Percentiles rank a stretch among this genome's conserved stretches.
These are phyloP conservation scores for Ctenopoma multispine DNA, from an alignment of 2,797 vertebrate species.

Conservation along the genomic window DNA sequence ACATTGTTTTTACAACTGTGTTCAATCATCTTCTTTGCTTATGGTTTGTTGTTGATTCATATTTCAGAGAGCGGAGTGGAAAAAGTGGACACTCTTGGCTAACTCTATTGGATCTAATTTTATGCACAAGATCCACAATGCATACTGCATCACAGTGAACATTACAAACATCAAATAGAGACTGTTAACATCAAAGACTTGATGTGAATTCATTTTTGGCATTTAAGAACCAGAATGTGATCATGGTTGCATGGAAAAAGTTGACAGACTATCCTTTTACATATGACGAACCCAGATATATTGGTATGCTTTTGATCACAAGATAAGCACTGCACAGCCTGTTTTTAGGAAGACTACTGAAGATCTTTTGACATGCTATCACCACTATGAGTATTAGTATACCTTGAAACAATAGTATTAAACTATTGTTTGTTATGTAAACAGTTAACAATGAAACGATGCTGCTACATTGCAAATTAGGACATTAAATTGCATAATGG, in stretches of 20 bases:
- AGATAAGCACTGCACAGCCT: too few relatives aligned
- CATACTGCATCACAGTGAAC: not conserved
- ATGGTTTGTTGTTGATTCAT: not conserved
- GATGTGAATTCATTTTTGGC: not conserved
- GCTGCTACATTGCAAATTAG: slow-evolving; percentile 31
- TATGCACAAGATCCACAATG: not conserved
- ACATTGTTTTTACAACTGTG: not conserved
- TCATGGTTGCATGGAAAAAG: not conserved
- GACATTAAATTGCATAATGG: slow-evolving; percentile 29
- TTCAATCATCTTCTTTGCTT: not conserved
- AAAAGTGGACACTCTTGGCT: too few relatives aligned
- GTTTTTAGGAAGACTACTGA: too few relatives aligned
- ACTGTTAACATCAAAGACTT: not conserved
- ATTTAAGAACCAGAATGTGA: not conserved
- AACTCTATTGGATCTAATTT: not conserved
- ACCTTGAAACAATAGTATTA: too few relatives aligned
- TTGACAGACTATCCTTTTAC: not conserved
- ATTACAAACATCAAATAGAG: not conserved
- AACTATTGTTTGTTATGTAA: slow-evolving; percentile 10
- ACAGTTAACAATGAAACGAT: slow-evolving; percentile 20
- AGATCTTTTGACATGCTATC: not conserved
- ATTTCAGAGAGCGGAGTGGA: not conserved
- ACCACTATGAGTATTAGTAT: not conserved
- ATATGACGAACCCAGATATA: not conserved
- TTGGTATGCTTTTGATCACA: not conserved